These are phyloP conservation scores for Sinotaia quadrata DNA, from an alignment of 2,888 invertebrate genomes.

Conservation along the genomic window DNA sequence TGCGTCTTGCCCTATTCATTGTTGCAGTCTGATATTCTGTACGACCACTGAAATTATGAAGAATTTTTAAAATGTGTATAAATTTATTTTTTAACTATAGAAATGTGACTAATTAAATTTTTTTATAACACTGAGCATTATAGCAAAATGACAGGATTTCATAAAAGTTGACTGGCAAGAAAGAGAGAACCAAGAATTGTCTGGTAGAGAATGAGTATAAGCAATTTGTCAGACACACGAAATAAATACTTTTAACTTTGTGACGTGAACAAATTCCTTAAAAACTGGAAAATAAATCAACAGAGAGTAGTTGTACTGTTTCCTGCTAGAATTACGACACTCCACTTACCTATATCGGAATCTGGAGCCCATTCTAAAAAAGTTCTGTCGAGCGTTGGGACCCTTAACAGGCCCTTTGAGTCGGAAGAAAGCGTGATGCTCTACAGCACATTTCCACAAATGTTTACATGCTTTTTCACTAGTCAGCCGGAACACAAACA, in stretches of 20 bases:
- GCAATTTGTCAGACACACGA: too few species aligned
- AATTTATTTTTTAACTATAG: too few species aligned
- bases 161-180: too few species aligned
- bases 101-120: too few species aligned
- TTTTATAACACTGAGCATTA: too few species aligned
- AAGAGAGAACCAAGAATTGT: too few species aligned
- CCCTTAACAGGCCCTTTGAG: slow-evolving; percentile 75
- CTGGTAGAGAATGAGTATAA: neutral
- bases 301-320: too few species aligned
- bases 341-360: slow-evolving; percentile 83
- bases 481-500: slow-evolving; percentile 94
- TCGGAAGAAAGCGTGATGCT: slow-evolving; percentile 99
- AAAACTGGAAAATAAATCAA: neutral
- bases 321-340: neutral
- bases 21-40: slow-evolving; percentile 98
- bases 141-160: too few species aligned
- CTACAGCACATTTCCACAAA: slow-evolving; percentile 99
- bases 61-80: too few species aligned
- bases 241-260: too few species aligned
- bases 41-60: slow-evolving; percentile 87
- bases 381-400: slow-evolving; percentile 91
- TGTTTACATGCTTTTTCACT: slow-evolving; percentile 99
- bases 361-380: slow-evolving; percentile 98
- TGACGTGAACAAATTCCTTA: neutral
- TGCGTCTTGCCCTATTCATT: slow-evolving; percentile 86